These are phyloP conservation scores for Amiota mariae DNA, from an alignment of 2,888 invertebrate species.

Conservation along the genomic window DNA sequence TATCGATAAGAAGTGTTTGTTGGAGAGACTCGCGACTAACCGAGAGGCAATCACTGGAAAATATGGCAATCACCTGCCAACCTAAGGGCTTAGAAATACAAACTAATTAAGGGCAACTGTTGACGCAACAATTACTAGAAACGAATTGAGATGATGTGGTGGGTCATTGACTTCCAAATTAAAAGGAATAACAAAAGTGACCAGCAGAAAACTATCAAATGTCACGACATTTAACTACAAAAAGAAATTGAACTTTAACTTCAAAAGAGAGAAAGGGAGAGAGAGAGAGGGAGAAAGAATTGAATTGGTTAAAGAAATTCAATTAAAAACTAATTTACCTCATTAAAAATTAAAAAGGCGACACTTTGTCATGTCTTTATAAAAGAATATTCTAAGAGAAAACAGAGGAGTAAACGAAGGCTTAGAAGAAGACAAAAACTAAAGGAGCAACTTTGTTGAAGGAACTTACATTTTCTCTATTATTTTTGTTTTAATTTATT, in stretches of 20 bases:
- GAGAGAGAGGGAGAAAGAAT: neutral
- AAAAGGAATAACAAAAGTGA: neutral
- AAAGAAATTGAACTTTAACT: neutral
- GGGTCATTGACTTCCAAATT: constrained; percentile 36
- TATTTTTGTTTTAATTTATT: constrained; percentile 27
- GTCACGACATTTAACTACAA: neutral
- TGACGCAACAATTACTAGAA: too few species aligned
- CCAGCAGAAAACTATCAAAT: constrained; percentile 26
- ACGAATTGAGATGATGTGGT: neutral
- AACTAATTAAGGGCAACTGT: too few species aligned
- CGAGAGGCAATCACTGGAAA: too few species aligned
- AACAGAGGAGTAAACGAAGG: too few species aligned
- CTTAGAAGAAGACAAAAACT: too few species aligned
- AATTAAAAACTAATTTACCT: constrained; percentile 54
- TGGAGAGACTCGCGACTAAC: too few species aligned
- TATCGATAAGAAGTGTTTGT: too few species aligned
- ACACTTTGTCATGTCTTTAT: neutral
- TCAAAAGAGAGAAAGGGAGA: too few species aligned
- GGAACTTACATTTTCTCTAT: constrained; percentile 16
- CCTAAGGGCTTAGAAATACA: too few species aligned
- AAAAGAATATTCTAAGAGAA: too few species aligned
- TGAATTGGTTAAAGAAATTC: constrained; percentile 16
- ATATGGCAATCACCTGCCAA: too few species aligned
- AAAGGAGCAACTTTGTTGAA: neutral
- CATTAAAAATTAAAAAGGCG: constrained; percentile 40